Conservation (phyloP, 2,113 vertebrate species). For the Paramisgurnus dabryanus region DNA sequence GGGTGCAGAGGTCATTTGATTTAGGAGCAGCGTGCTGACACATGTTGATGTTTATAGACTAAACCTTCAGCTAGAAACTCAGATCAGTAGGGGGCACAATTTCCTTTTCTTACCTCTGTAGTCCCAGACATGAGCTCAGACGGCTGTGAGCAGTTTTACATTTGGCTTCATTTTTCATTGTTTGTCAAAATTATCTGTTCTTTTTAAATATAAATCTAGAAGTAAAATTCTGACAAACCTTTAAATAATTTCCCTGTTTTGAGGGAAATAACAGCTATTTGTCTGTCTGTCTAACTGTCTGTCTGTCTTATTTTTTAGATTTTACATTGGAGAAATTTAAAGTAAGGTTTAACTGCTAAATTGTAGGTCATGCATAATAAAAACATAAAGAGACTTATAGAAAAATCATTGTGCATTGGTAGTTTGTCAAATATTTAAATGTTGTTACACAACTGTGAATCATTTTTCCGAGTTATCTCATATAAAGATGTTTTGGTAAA, state of each 20-base stretch:
- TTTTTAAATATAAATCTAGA: not conserved
- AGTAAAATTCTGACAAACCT: too few species aligned
- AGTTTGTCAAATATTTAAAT: not conserved
- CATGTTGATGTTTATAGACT: slow-evolving; percentile 22
- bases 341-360: too few species aligned
- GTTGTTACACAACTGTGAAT: slow-evolving; percentile 6
- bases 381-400: too few species aligned
- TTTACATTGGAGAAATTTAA: too few species aligned
- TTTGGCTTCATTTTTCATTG: not conserved
- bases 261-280: too few species aligned
- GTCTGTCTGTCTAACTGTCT: not conserved
- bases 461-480: slow-evolving; percentile 23
- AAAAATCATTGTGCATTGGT: not conserved
- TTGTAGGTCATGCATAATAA: too few species aligned
- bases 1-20: not conserved
- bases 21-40: slow-evolving; percentile 1
- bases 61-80: slow-evolving; percentile 5
- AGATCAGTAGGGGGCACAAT: slow-evolving; percentile 45
- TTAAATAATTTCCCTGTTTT: too few species aligned
- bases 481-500: slow-evolving; percentile 29
- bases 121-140: slow-evolving; percentile 23
- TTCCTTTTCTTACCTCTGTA: slow-evolving; percentile 26
- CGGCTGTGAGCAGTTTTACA: not conserved
- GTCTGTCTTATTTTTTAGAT: too few species aligned
- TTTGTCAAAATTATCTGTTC: slow-evolving; percentile 16